Conservation (phyloP, 2,888 invertebrate species). For the Thyatira batis region DNA sequence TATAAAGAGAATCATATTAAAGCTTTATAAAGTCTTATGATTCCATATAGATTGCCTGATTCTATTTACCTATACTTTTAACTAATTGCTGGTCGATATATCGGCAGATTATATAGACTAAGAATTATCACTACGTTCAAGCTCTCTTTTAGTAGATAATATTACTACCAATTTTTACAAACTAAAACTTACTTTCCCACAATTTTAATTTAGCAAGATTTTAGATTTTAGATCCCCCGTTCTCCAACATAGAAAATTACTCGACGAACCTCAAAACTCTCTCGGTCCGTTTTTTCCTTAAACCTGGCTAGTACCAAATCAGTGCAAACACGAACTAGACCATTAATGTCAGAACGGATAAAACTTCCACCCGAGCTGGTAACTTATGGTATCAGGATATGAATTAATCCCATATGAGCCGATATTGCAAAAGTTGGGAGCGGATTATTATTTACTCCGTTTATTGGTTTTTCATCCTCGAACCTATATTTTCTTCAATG, state of each 20-base stretch:
- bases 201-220: too few relatives aligned
- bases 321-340: constrained; percentile 20
- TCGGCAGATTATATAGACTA: too few relatives aligned
- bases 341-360: constrained; percentile 36
- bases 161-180: too few relatives aligned
- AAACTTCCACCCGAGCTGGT: constrained; percentile 36
- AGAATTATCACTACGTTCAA: too few relatives aligned
- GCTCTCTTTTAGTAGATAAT: too few relatives aligned
- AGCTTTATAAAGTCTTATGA: too few relatives aligned
- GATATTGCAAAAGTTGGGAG: constrained; percentile 49
- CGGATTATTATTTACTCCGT: constrained; percentile 42
- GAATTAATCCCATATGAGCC: constrained; percentile 47
- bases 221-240: too few relatives aligned
- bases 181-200: too few relatives aligned
- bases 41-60: too few relatives aligned
- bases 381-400: constrained; percentile 37
- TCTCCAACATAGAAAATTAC: background rate
- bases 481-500: constrained; percentile 29
- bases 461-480: constrained; percentile 40
- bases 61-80: too few relatives aligned
- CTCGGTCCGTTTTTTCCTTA: constrained; percentile 15
- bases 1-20: too few relatives aligned
- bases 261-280: background rate
- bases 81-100: too few relatives aligned
- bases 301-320: constrained; percentile 16